Conservation (phyloP, 2,113 vertebrate species). For the Megaptera novaeangliae region DNA sequence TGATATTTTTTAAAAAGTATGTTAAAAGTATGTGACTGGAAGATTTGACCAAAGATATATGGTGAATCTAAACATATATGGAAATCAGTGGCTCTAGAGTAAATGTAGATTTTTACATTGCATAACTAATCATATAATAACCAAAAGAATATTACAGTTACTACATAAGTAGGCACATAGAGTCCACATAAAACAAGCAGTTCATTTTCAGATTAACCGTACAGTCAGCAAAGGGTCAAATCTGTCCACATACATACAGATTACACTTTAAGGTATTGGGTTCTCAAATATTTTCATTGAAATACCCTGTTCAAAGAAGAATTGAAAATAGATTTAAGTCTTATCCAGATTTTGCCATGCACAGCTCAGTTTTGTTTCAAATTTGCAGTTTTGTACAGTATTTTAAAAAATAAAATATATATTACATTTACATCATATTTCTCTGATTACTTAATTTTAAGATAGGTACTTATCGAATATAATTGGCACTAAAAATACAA, state of each 20-base stretch:
- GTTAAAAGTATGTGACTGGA: neutral
- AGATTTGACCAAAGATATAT: neutral
- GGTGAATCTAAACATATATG: neutral
- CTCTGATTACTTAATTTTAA: neutral
- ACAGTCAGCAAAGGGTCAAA: neutral
- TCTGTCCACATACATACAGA: neutral
- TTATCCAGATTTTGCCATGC: neutral
- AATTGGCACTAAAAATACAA: neutral
- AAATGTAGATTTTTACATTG: neutral
- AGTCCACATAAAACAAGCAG: neutral
- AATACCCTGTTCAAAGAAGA: neutral
- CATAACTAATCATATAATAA: neutral
- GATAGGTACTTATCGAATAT: neutral
- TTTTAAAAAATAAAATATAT: neutral
- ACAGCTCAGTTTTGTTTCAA: neutral
- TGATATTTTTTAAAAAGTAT: neutral
- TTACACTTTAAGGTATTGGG: neutral
- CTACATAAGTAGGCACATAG: neutral
- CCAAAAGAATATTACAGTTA: neutral
- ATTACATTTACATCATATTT: neutral
- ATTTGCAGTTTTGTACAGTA: neutral
- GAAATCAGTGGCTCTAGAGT: neutral
- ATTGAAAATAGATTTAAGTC: neutral
- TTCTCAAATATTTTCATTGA: neutral
- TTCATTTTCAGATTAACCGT: neutral